Evolutionary conservation across 2,888 invertebrate species (phyloP).

Genomic region (Oasisia sp.): DNA sequence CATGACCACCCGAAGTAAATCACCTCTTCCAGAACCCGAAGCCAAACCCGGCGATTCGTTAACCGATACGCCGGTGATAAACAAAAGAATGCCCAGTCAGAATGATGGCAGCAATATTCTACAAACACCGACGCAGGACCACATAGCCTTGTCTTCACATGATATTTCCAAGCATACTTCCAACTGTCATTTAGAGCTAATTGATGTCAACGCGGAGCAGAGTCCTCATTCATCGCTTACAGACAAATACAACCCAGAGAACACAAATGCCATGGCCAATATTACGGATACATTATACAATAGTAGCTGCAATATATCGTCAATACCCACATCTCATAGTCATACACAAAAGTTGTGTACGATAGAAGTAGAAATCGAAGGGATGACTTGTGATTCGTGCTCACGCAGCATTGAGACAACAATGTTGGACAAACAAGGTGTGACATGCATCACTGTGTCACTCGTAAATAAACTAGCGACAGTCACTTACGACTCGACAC

Average conservation of each 20-base stretch:
- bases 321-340: background rate
- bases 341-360: background rate
- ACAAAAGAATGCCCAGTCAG: background rate
- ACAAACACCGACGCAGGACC: background rate
- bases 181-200: background rate
- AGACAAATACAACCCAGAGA: background rate
- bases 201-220: background rate
- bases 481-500: conserved; percentile 48
- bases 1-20: background rate
- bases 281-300: background rate
- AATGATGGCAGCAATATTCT: background rate
- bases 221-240: background rate
- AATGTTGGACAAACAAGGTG: conserved; percentile 45
- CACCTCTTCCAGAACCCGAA: background rate
- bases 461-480: conserved; percentile 53
- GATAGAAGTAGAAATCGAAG: conserved; percentile 46
- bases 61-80: background rate
- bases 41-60: background rate
- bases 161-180: background rate
- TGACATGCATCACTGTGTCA: conserved; percentile 66
- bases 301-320: background rate
- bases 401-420: conserved; percentile 54
- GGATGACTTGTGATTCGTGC: conserved; percentile 62
- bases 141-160: background rate
- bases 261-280: background rate